These are phyloP conservation scores for Chaetops frenatus DNA, from an alignment of 2,113 vertebrate species.

Conservation along the genomic window DNA sequence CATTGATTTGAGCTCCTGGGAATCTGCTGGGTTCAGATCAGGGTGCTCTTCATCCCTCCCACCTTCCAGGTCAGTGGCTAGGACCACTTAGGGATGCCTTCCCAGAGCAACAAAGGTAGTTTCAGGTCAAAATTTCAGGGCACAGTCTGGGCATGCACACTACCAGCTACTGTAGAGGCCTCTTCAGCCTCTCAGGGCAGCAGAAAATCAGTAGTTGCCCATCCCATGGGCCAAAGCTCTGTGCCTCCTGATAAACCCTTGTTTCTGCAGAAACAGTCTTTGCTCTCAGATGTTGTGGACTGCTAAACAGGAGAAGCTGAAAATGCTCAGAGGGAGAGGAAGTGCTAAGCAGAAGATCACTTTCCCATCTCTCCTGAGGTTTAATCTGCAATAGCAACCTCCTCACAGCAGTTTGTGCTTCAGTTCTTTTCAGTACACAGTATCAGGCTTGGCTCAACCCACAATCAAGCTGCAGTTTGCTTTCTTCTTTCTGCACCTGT, in stretches of 20 bases:
- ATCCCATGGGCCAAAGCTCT: neutral
- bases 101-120: neutral
- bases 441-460: neutral
- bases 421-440: neutral
- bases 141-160: fast-evolving
- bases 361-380: neutral
- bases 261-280: neutral
- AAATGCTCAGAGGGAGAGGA: neutral
- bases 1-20: neutral
- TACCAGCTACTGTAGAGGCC: neutral
- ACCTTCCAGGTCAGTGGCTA: neutral
- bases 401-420: neutral
- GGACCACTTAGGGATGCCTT: no score
- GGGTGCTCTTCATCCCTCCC: neutral
- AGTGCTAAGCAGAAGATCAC: neutral
- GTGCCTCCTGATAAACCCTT: neutral
- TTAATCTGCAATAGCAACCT: neutral
- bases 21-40: neutral
- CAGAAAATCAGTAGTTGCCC: neutral
- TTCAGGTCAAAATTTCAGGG: neutral
- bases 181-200: neutral
- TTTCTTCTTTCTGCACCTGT: neutral
- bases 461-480: fast-evolving
- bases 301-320: neutral
- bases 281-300: neutral